Evolutionary conservation across 2,797 vertebrate species (phyloP), one percentile per base, ranked within the genome.

Genomic region (Eulemur coronatus): DNA sequence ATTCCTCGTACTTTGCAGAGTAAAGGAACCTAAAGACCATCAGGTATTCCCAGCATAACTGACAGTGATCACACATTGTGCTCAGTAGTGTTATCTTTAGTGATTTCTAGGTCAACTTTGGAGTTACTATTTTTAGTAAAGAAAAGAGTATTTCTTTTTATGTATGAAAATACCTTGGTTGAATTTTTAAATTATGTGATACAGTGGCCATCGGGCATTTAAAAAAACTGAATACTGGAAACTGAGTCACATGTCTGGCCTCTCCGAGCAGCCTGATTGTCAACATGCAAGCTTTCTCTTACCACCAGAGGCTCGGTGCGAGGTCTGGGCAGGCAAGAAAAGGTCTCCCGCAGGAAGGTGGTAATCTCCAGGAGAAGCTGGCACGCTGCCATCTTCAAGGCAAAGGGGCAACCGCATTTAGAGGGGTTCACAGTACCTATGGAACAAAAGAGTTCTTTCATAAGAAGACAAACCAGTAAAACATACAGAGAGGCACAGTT

Each of bases 321-420:
- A 4, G 99, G 99, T 30, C 99, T 99, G 11, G 99, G 99, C 87
- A 99, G 98, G 93, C 99, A 99, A 24, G 99, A 99, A 88, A 99
- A 99, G 2, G 99, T 99, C 98, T 99, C 99, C 50, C 99, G 98
- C 76, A 99, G 99, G 97, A 99, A 99, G 12, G 99, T 99, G 90
- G 99, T 99, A 98, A 99, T 99, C 98, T 99, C 99, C 98, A 99
- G 97, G 80, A 99, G 98, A 95, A 99, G 99, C 97, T 99, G 99
- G 89, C 99, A 99, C 38, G 99, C 99, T 3, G 99, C 99, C 99
- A 99, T 99, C 98, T 99, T 99, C 94, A 99, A 98, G 35, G 99
- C 99, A 98, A 99, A 99, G 50, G 99, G 99, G 96, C 99, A 99
- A 97, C 99, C 99, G 30, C 99, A 99, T 98, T 99, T 99, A 48